Evolutionary conservation across 2,888 invertebrate genomes (phyloP).

Genomic region (Alloplasta piceator): DNA sequence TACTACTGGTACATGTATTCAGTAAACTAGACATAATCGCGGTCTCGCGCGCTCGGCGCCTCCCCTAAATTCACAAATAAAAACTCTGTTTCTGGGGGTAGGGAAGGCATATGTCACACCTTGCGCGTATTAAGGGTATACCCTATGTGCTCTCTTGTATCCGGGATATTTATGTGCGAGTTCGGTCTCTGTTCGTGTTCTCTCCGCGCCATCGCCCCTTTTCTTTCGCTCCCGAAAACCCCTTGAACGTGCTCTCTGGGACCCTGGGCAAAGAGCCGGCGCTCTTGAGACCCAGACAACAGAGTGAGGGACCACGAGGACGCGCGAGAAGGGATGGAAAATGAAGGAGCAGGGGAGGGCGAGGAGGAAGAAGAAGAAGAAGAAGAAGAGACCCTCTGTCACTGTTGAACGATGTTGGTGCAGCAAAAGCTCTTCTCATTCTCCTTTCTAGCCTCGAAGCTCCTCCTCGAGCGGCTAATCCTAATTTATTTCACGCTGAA

Average conservation of each 20-base stretch:
- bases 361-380: conserved; percentile 34
- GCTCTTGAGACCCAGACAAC: conserved; percentile 57
- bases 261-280: conserved; percentile 21
- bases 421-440: conserved; percentile 52
- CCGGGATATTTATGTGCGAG: conserved; percentile 63
- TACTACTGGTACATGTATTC: not conserved
- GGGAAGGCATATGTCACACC: conserved; percentile 63
- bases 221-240: conserved; percentile 20
- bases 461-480: conserved; percentile 55
- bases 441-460: conserved; percentile 39
- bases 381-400: conserved; percentile 61
- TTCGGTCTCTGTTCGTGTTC: conserved; percentile 24
- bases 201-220: conserved; percentile 2
- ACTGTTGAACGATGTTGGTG: conserved; percentile 58
- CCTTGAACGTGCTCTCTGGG: conserved; percentile 39
- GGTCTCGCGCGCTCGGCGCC: conserved; percentile 36
- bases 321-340: conserved; percentile 27
- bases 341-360: conserved; percentile 17
- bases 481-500: conserved; percentile 65
- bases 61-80: conserved; percentile 65
- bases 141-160: conserved; percentile 47
- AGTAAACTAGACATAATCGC: conserved; percentile 52
- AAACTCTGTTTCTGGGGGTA: conserved; percentile 51
- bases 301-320: conserved; percentile 34
- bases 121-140: conserved; percentile 64